Conservation (phyloP, 2,113 vertebrate genomes). For the Narcine bancroftii region DNA sequence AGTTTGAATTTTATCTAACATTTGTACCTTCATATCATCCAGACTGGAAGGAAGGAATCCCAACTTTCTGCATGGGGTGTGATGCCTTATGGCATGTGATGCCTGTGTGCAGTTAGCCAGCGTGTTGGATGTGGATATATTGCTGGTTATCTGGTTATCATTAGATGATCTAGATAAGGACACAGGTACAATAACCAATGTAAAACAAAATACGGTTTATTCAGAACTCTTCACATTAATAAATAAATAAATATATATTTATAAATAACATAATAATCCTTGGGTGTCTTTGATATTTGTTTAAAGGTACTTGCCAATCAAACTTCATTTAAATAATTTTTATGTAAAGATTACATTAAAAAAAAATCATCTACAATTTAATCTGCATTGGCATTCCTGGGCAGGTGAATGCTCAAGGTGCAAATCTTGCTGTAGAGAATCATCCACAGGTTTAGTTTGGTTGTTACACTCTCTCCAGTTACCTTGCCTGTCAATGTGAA, state of each 20-base stretch:
- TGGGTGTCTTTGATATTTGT: neutral
- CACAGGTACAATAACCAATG: neutral
- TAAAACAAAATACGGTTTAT: constrained; percentile 3
- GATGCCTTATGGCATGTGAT: constrained; percentile 55
- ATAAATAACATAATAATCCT: neutral
- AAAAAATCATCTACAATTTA: neutral
- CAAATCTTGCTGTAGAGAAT: neutral
- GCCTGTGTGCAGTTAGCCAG: constrained; percentile 54
- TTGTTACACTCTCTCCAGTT: neutral
- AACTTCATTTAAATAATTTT: neutral
- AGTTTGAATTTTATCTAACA: neutral
- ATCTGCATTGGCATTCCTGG: neutral
- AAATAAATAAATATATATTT: neutral
- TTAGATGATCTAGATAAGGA: constrained; percentile 60
- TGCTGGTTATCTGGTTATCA: constrained; percentile 66
- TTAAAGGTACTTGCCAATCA: neutral
- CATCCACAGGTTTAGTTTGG: neutral
- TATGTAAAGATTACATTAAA: no score
- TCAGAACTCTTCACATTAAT: neutral
- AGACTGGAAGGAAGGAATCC: constrained; percentile 81
- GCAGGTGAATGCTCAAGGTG: neutral
- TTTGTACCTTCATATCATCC: constrained; percentile 89
- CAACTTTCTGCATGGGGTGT: constrained; percentile 65
- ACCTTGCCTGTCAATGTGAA: neutral
- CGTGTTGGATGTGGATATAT: constrained; percentile 48